These are phyloP conservation scores for Lamproptera curius DNA, from an alignment of 2,888 invertebrate genomes.

Conservation along the genomic window DNA sequence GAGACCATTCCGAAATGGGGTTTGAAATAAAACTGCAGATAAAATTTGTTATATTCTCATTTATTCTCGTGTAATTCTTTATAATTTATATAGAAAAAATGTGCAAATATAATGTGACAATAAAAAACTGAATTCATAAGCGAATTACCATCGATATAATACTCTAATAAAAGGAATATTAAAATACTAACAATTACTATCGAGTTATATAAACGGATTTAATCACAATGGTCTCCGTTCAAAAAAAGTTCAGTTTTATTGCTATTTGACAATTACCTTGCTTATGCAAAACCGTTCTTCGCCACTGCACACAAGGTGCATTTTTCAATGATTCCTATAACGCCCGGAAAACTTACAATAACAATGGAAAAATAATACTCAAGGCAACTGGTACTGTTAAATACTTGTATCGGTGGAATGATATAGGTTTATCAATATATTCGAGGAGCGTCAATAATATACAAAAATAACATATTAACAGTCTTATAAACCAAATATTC, in stretches of 20 bases:
- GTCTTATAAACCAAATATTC: constrained; percentile 55
- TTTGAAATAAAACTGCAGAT: background rate
- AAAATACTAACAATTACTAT: constrained; percentile 28
- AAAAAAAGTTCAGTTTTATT: constrained; percentile 14
- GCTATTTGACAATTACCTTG: constrained; percentile 2
- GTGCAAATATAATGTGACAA: constrained; percentile 71
- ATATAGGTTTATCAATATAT: constrained; percentile 50
- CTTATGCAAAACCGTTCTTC: background rate
- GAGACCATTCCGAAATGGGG: background rate
- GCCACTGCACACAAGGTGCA: constrained; percentile 11
- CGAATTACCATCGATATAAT: constrained; percentile 49
- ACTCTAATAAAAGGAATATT: constrained; percentile 46
- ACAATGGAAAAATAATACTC: constrained; percentile 53
- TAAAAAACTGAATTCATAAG: constrained; percentile 62
- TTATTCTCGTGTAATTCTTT: constrained; percentile 69
- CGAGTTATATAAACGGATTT: constrained; percentile 4
- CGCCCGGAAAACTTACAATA: constrained; percentile 45
- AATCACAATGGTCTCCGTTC: background rate
- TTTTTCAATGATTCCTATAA: constrained; percentile 40
- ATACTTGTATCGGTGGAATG: constrained; percentile 74
- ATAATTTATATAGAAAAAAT: constrained; percentile 70
- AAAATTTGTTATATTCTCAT: constrained; percentile 37
- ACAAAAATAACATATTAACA: constrained; percentile 54
- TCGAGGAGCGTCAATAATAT: constrained; percentile 56
- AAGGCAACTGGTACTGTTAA: constrained; percentile 55